These are phyloP conservation scores for Gambusia holbrooki DNA, from an alignment of 2,113 vertebrate species.

Conservation along the genomic window DNA sequence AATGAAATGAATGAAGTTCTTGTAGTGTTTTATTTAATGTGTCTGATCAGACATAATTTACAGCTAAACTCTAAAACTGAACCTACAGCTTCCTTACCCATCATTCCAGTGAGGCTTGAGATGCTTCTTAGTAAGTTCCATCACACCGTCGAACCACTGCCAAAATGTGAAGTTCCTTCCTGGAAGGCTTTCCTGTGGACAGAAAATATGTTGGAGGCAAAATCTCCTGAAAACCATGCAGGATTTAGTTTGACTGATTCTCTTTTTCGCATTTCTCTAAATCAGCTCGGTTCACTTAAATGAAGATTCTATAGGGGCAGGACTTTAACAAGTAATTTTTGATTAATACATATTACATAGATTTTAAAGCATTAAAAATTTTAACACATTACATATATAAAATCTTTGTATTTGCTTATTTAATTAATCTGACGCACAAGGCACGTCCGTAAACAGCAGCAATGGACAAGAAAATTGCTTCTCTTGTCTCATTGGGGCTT, in stretches of 20 bases:
- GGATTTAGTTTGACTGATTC: background rate
- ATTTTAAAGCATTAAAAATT: no score
- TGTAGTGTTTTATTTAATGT: background rate
- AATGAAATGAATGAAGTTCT: background rate
- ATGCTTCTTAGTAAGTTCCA: slow-evolving; percentile 97
- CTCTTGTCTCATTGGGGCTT: no score
- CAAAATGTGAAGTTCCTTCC: slow-evolving; percentile 98
- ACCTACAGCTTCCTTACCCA: slow-evolving; percentile 80
- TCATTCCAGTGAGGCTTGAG: slow-evolving; percentile 97
- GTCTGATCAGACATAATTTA: slow-evolving; percentile 7
- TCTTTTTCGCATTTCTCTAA: slow-evolving; percentile 2
- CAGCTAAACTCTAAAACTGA: background rate
- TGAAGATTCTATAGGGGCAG: background rate
- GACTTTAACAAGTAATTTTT: no score
- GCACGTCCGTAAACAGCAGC: no score
- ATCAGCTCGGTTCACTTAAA: background rate
- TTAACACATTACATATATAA: no score
- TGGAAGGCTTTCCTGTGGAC: slow-evolving; percentile 89
- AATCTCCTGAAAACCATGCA: background rate
- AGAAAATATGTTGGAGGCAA: background rate
- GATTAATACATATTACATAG: no score
- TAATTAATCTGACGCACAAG: no score
- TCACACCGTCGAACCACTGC: slow-evolving; percentile 99
- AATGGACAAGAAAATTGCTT: no score
- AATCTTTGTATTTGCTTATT: no score